Evolutionary conservation across 2,113 vertebrate genomes (phyloP).

Genomic region (Crotalus helleri): DNA sequence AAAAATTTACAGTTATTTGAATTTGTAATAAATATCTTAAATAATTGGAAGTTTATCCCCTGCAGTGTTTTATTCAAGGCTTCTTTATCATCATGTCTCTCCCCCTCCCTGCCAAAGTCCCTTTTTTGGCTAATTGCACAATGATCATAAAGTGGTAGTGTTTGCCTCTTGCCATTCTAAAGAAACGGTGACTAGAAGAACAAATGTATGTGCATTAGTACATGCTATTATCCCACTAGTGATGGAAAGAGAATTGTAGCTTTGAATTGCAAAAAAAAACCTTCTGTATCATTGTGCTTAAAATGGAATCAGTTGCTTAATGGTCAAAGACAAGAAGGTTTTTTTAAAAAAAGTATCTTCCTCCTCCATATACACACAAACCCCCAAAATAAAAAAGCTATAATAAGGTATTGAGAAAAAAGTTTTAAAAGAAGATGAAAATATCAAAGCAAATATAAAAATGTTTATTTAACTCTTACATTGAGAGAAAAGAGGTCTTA

Average conservation of each 20-base stretch:
- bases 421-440: conserved; percentile 9
- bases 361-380: not conserved
- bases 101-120: conserved; percentile 14
- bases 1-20: not conserved
- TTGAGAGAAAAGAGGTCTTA: not conserved
- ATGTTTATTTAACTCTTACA: conserved; percentile 3
- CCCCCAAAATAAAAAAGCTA: conserved; percentile 23
- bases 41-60: conserved; percentile 28
- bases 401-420: conserved; percentile 41
- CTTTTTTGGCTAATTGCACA: conserved; percentile 53
- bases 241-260: conserved; percentile 52
- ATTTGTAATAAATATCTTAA: conserved; percentile 6
- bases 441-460: conserved; percentile 18
- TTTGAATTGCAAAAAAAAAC: conserved; percentile 65
- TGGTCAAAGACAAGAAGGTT: conserved; percentile 39
- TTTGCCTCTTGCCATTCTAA: conserved; percentile 55
- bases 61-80: conserved; percentile 20
- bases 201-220: conserved; percentile 61
- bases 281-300: conserved; percentile 53
- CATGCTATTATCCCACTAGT: conserved; percentile 63
- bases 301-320: conserved; percentile 56
- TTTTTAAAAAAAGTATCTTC: not conserved
- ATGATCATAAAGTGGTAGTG: conserved; percentile 48
- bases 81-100: not conserved
- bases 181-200: conserved; percentile 56